Evolutionary conservation across 2,888 invertebrate species (phyloP).

Genomic region (Ptycholaimellus sp.): DNA sequence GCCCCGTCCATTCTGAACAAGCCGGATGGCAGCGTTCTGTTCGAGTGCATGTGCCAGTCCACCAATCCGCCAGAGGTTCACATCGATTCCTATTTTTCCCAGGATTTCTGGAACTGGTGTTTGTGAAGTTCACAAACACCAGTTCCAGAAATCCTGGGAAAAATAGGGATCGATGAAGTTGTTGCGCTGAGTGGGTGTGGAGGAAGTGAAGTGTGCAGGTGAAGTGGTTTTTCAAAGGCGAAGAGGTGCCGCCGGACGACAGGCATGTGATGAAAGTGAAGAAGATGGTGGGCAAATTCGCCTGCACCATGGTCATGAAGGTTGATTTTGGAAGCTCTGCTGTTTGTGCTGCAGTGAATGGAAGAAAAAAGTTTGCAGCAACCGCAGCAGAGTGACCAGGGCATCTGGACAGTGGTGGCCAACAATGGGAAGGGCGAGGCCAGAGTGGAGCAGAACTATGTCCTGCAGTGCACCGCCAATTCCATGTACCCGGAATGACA

Average conservation of each 20-base stretch:
- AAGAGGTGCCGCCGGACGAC: constrained; percentile 19
- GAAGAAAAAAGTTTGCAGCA: constrained; percentile 12
- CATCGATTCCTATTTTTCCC: neutral
- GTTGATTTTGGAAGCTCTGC: constrained; percentile 6
- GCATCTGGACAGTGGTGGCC: constrained; percentile 21
- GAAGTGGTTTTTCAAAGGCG: constrained; percentile 17
- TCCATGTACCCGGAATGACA: no score
- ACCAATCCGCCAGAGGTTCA: constrained; percentile 5
- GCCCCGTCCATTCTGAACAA: constrained; percentile 18
- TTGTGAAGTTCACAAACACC: constrained; percentile 1
- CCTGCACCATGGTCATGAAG: constrained; percentile 21
- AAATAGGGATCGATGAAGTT: neutral
- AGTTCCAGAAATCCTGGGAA: neutral
- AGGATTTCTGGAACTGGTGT: neutral
- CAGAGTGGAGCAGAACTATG: constrained; percentile 20
- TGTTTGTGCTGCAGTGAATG: neutral
- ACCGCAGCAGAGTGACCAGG: constrained; percentile 22
- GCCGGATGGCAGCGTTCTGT: constrained; percentile 22
- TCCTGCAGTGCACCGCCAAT: constrained; percentile 17
- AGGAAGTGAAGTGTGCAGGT: no score
- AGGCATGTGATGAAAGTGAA: constrained; percentile 19
- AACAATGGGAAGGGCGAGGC: constrained; percentile 18
- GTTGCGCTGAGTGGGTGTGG: no score
- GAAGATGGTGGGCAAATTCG: constrained; percentile 23
- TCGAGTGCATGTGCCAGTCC: constrained; percentile 22